Evolutionary conservation across 2,797 vertebrate species (phyloP).

Genomic region (Linurgus olivaceus): DNA sequence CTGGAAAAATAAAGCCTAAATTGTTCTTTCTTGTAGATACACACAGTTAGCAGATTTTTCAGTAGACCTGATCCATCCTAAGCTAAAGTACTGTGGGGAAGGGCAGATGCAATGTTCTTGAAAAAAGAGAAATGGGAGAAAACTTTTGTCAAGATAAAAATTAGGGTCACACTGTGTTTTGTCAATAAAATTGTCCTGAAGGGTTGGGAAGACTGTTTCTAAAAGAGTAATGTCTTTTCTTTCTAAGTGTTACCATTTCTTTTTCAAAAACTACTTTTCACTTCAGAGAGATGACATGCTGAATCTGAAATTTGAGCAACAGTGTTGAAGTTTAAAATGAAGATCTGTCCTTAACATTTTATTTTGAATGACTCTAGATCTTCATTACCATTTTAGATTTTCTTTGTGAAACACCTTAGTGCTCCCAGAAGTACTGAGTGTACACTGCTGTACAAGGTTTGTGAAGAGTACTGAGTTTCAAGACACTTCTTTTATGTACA

Average conservation of each 20-base stretch:
- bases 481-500: neutral
- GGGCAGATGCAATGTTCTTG: neutral
- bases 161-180: neutral
- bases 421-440: accelerated
- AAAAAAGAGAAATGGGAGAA: neutral
- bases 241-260: neutral
- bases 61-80: neutral
- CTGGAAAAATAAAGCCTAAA: neutral
- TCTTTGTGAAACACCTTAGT: neutral
- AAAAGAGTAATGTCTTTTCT: neutral
- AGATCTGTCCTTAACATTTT: neutral
- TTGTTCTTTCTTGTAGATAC: neutral
- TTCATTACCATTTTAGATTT: neutral
- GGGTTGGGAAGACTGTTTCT: neutral
- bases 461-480: neutral
- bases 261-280: neutral
- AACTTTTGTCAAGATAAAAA: neutral
- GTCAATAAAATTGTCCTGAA: neutral
- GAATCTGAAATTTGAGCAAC: neutral
- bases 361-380: neutral
- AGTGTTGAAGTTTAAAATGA: neutral
- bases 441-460: accelerated
- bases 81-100: neutral
- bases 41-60: neutral
- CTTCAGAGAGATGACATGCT: neutral